Evolutionary conservation across 2,888 invertebrate genomes (phyloP).

Genomic region (Neoascia interrupta): DNA sequence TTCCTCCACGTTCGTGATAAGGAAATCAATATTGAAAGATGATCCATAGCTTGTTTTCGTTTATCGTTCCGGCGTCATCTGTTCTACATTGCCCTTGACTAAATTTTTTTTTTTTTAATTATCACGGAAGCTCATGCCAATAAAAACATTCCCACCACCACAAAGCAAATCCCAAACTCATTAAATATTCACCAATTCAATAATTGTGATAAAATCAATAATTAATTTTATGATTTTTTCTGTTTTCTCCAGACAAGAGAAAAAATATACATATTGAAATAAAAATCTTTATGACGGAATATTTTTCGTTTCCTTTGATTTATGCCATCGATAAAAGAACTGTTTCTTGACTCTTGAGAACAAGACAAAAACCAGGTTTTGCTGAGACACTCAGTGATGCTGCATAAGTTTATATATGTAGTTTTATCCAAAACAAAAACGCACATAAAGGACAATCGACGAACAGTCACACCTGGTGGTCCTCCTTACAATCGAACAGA

Average conservation of each 20-base stretch:
- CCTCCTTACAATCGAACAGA: not conserved
- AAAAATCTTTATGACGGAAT: constrained; percentile 37
- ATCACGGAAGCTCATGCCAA: not conserved
- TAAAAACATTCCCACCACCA: not conserved
- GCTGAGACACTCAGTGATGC: not conserved
- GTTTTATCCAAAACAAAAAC: not conserved
- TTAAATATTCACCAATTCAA: constrained; percentile 32
- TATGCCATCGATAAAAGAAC: constrained; percentile 51
- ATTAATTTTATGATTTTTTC: constrained; percentile 58
- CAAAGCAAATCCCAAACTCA: not conserved
- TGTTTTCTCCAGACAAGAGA: not conserved
- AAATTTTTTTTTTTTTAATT: not conserved
- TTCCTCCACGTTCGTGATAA: too few species aligned
- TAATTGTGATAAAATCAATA: constrained; percentile 62
- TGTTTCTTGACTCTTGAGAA: constrained; percentile 9
- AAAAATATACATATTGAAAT: constrained; percentile 9
- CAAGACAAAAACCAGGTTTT: not conserved
- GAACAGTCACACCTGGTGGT: constrained; percentile 56
- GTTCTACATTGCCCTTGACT: too few species aligned
- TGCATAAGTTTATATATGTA: constrained; percentile 19
- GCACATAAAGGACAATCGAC: constrained; percentile 36
- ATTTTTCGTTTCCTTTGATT: constrained; percentile 38
- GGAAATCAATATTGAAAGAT: too few species aligned
- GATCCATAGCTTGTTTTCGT: too few species aligned
- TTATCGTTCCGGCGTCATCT: too few species aligned